Percentiles rank a stretch among this genome's conserved stretches.
Evolutionary conservation across 2,888 invertebrate genomes (phyloP).

Genomic region (Drosophila parthenogenetica): DNA sequence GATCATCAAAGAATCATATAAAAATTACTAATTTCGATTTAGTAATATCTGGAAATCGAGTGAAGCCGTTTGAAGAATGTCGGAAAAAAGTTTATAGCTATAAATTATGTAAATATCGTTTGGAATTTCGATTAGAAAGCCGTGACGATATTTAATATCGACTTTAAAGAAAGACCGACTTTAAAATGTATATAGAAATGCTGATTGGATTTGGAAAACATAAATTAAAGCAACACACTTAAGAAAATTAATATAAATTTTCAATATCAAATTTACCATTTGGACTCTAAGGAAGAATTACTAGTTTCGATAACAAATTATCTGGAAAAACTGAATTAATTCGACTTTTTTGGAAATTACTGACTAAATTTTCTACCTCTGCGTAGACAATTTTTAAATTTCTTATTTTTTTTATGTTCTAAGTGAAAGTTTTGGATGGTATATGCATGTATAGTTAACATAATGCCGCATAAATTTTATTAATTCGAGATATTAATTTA

Average conservation of each 20-base stretch:
- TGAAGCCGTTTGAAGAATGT: background rate
- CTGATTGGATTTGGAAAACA: background rate
- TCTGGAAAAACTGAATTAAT: conserved; percentile 6
- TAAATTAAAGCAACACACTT: background rate
- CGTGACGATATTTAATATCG: too few relatives aligned
- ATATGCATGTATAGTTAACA: conserved; percentile 31
- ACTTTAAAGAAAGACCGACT: background rate
- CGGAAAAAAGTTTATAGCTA: too few relatives aligned
- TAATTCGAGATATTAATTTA: conserved; percentile 3
- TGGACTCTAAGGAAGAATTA: background rate
- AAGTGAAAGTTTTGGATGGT: conserved; percentile 32
- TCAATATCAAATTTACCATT: too few relatives aligned
- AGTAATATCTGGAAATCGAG: background rate
- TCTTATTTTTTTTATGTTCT: background rate
- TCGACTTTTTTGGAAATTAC: conserved; percentile 11
- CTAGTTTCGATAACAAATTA: conserved; percentile 25
- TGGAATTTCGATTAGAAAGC: too few relatives aligned
- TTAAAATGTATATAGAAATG: background rate
- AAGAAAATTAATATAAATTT: background rate
- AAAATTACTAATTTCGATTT: background rate
- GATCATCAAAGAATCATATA: conserved; percentile 49
- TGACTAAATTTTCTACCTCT: background rate
- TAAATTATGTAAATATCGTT: too few relatives aligned
- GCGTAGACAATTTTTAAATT: background rate
- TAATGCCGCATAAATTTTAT: conserved; percentile 31